Evolutionary conservation across 1,140 invertebrate species (phyloP).

Genomic region (Daktulosphaira vitifoliae): DNA sequence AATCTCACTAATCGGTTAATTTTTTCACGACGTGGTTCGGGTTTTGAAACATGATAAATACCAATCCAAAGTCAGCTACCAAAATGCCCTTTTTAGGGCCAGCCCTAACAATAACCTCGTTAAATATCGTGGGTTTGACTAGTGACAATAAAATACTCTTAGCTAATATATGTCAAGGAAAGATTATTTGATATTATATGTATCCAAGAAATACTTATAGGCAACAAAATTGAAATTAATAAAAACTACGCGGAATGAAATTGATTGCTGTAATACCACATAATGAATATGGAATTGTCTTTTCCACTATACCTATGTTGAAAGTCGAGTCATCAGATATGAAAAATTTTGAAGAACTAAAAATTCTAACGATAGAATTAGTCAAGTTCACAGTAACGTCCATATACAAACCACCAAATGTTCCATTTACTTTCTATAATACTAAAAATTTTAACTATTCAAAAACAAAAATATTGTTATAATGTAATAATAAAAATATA

Average conservation of each 20-base stretch:
- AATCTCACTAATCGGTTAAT: constrained; percentile 4
- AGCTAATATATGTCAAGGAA: neutral
- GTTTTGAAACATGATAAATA: neutral
- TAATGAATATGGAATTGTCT: constrained; percentile 28
- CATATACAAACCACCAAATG: neutral
- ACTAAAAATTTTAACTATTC: too few species aligned
- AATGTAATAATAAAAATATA: constrained; percentile 34
- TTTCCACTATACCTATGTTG: constrained; percentile 23
- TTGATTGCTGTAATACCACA: constrained; percentile 19
- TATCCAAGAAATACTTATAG: constrained; percentile 22
- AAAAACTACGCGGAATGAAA: constrained; percentile 26
- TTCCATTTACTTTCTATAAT: neutral
- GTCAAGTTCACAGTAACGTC: too few species aligned
- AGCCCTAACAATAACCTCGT: too few species aligned
- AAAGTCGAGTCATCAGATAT: neutral
- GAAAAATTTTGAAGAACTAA: neutral
- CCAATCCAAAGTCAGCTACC: too few species aligned
- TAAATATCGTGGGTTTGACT: too few species aligned
- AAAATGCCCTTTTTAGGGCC: too few species aligned
- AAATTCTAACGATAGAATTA: constrained; percentile 18
- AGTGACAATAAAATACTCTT: too few species aligned
- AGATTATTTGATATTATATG: constrained; percentile 5
- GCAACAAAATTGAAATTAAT: neutral
- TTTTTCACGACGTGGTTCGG: neutral
- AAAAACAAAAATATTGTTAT: neutral